Evolutionary conservation across 2,113 vertebrate genomes (phyloP).

Genomic region (Cebus imitator): DNA sequence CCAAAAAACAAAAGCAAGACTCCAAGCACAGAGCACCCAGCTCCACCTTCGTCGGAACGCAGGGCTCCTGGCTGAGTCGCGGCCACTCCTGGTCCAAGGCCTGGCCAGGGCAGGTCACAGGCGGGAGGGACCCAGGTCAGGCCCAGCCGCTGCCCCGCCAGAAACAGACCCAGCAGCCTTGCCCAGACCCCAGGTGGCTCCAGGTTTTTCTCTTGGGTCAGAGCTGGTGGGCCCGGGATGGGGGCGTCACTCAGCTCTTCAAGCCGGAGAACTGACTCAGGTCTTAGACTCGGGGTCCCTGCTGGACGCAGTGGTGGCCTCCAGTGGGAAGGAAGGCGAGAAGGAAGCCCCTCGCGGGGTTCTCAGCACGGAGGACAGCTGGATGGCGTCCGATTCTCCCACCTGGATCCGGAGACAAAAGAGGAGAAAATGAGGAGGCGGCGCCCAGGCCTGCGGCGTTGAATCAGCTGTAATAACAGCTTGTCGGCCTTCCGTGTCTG

Average conservation of each 20-base stretch:
- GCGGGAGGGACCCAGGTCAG: background rate
- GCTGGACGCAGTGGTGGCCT: background rate
- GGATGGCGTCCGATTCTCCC: background rate
- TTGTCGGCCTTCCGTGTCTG: background rate
- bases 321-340: background rate
- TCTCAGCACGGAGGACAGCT: fast-evolving
- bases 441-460: background rate
- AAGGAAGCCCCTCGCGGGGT: background rate
- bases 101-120: background rate
- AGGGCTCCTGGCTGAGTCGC: too few relatives aligned
- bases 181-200: background rate
- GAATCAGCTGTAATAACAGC: constrained; percentile 59
- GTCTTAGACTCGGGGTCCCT: background rate
- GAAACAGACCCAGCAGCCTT: background rate
- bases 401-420: background rate
- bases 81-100: fast-evolving
- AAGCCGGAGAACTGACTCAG: background rate
- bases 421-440: background rate
- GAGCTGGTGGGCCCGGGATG: background rate
- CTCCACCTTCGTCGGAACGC: background rate
- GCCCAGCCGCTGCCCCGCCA: background rate
- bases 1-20: too few relatives aligned
- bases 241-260: background rate
- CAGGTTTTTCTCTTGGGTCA: background rate
- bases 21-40: background rate